phyloP scores from a whole-genome alignment of 2,797 vertebrate genomes.

The Pteronotus mesoamericanus region DNA sequence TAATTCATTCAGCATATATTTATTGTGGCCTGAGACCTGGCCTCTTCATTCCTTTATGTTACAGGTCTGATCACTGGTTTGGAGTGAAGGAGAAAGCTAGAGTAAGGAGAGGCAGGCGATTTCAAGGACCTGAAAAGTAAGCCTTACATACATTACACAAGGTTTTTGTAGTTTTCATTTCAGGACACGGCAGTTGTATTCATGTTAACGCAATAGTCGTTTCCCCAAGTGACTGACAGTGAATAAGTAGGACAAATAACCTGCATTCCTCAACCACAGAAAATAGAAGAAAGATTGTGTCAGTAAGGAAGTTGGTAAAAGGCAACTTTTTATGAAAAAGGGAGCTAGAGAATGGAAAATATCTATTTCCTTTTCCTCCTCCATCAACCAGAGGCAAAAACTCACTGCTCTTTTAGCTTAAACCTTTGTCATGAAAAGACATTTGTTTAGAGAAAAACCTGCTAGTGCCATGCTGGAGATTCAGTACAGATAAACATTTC shows the following conservation, averaged over 20 bases:
- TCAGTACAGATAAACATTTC: neutral
- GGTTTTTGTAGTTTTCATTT: conserved; percentile 15
- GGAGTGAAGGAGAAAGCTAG: neutral
- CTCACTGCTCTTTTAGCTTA: neutral
- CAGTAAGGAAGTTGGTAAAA: neutral
- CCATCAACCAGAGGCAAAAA: neutral
- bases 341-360: neutral
- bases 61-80: neutral
- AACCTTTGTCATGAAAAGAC: neutral
- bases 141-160: neutral
- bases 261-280: neutral
- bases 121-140: neutral
- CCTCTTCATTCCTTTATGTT: neutral
- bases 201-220: neutral
- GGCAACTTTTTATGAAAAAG: neutral
- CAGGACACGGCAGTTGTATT: neutral
- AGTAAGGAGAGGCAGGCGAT: neutral
- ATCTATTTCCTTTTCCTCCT: neutral
- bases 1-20: neutral
- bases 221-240: neutral
- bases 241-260: neutral
- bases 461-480: neutral
- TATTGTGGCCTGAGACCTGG: neutral
- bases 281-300: neutral
- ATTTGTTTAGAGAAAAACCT: conserved; percentile 8